A percentile compares a stretch with the other conserved stretches of the same genome.
These are phyloP conservation scores for Scrobipalpa costella DNA, from an alignment of 2,888 invertebrate genomes.

Conservation along the genomic window DNA sequence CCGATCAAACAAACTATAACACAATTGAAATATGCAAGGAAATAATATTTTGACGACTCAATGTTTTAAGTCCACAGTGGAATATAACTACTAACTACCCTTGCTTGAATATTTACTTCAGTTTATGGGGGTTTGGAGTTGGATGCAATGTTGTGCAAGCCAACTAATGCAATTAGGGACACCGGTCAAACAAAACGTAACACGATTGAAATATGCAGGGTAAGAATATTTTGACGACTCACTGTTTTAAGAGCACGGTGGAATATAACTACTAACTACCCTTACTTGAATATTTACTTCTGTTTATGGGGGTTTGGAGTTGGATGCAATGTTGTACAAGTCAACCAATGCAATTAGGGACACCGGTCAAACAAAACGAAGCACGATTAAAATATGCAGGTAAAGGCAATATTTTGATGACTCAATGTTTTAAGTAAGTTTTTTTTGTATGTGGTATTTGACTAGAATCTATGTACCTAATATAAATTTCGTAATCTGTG, in stretches of 20 bases:
- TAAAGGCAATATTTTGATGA: not conserved
- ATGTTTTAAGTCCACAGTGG: not conserved
- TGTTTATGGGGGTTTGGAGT: not conserved
- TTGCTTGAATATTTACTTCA: not conserved
- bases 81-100: not conserved
- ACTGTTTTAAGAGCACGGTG: not conserved
- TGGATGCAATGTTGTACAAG: not conserved
- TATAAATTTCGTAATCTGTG: too few species aligned
- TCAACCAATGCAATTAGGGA: constrained; percentile 17
- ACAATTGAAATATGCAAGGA: too few species aligned
- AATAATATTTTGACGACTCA: not conserved
- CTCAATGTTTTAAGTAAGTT: not conserved
- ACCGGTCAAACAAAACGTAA: too few species aligned
- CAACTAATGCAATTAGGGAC: too few species aligned
- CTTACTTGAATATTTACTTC: not conserved
- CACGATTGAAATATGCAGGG: too few species aligned
- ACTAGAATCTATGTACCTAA: not conserved
- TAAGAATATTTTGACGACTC: not conserved
- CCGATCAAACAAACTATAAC: too few species aligned
- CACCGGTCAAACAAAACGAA: constrained; percentile 9
- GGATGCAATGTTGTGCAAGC: too few species aligned
- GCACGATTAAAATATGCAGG: not conserved
- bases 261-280: not conserved
- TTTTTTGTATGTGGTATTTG: not conserved
- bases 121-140: too few species aligned